phyloP scores from a whole-genome alignment of 2,113 vertebrate species.

The Propithecus coquereli region DNA sequence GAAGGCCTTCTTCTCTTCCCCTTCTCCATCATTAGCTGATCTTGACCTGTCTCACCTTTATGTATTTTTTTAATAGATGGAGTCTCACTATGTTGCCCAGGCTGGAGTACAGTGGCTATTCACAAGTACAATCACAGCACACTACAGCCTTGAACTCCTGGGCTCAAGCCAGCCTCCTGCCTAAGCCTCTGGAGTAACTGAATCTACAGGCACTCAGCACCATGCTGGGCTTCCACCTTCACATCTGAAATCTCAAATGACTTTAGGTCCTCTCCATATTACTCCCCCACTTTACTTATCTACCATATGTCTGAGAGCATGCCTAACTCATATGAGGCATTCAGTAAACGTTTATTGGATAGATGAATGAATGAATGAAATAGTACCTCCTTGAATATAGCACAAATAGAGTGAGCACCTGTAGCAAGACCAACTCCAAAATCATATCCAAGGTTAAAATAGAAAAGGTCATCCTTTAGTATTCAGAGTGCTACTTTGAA shows the following conservation, averaged over 20 bases:
- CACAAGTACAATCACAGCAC: no score
- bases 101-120: no score
- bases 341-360: background rate
- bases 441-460: background rate
- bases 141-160: no score
- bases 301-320: background rate
- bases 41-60: background rate
- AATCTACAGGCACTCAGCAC: no score
- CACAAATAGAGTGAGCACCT: background rate
- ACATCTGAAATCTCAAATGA: background rate
- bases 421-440: background rate
- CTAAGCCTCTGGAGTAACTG: no score
- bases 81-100: no score
- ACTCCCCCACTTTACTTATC: background rate
- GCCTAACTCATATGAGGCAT: background rate
- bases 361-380: background rate
- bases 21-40: background rate
- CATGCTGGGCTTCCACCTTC: background rate
- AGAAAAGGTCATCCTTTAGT: background rate
- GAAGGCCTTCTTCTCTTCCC: background rate
- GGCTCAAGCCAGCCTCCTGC: no score
- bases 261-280: background rate
- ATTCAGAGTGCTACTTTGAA: background rate
- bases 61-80: no score
- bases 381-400: accelerated